Conservation (phyloP, 2,113 vertebrate genomes). For the Smithornis capensis region DNA sequence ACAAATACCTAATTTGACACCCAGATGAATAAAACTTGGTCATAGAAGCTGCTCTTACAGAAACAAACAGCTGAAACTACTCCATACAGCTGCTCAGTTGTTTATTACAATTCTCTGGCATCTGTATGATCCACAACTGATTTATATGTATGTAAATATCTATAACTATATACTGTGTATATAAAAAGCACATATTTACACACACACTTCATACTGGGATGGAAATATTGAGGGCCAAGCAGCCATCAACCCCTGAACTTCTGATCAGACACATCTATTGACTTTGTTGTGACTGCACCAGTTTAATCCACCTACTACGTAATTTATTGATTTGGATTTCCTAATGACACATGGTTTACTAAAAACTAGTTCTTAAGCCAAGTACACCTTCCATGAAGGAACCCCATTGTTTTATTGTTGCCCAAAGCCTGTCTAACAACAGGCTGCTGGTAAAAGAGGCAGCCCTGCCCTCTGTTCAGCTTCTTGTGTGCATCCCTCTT, state of each 20-base stretch:
- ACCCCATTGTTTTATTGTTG: conserved; percentile 18
- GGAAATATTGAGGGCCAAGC: not conserved
- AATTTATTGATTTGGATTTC: conserved; percentile 15
- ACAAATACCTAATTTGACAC: not conserved
- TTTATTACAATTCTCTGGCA: not conserved
- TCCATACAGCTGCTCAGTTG: not conserved
- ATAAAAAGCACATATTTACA: not conserved
- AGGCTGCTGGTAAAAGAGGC: not conserved
- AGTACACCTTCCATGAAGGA: conserved; percentile 22
- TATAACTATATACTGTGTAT: not conserved
- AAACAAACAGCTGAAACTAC: not conserved
- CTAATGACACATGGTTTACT: not conserved
- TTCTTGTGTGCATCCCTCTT: not conserved
- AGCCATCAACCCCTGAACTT: not conserved
- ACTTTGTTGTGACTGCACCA: not conserved
- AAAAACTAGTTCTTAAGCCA: not conserved
- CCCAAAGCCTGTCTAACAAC: conserved; percentile 13
- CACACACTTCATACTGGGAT: not conserved
- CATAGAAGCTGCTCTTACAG: not conserved
- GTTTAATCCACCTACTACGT: not conserved
- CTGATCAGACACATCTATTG: not conserved
- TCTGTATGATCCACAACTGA: not conserved
- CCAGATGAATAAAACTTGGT: not conserved
- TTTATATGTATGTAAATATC: not conserved
- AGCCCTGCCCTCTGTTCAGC: not conserved